Evolutionary conservation across 2,888 invertebrate species (phyloP).

Genomic region (Neocrepidodera transversa): DNA sequence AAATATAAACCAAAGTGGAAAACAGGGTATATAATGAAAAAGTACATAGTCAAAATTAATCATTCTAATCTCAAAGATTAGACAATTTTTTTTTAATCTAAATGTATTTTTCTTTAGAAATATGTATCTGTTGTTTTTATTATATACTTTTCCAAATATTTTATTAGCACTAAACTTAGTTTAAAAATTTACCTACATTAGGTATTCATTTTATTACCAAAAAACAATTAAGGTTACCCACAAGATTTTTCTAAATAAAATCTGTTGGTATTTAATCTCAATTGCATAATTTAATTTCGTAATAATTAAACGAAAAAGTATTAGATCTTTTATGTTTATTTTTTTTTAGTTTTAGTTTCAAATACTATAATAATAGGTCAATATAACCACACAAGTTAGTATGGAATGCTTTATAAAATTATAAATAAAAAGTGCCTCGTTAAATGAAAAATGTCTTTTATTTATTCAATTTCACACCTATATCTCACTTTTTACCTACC

Average conservation of each 20-base stretch:
- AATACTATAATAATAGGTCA: no score
- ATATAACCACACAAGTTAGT: neutral
- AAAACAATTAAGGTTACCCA: neutral
- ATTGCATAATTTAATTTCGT: neutral
- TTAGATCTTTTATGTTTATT: no score
- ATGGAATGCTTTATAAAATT: neutral
- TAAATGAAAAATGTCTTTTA: no score
- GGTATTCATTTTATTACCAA: conserved; percentile 1
- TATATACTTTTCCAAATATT: conserved; percentile 1
- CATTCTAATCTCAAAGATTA: neutral
- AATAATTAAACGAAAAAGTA: no score
- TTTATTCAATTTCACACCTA: no score
- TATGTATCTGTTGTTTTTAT: conserved; percentile 4
- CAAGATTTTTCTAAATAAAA: neutral
- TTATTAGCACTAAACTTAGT: no score
- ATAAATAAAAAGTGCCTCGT: conserved; percentile 1
- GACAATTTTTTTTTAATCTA: neutral
- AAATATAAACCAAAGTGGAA: conserved; percentile 24
- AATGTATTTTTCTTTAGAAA: neutral
- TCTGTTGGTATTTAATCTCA: neutral
- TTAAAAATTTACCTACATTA: conserved; percentile 12
- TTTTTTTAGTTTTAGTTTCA: no score
- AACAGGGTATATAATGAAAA: conserved; percentile 24
- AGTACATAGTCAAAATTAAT: conserved; percentile 3
- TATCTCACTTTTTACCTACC: no score